Base-by-base conservation (phyloP, 1,140 invertebrate species). In the Pogonognathellus flavescens region DNA sequence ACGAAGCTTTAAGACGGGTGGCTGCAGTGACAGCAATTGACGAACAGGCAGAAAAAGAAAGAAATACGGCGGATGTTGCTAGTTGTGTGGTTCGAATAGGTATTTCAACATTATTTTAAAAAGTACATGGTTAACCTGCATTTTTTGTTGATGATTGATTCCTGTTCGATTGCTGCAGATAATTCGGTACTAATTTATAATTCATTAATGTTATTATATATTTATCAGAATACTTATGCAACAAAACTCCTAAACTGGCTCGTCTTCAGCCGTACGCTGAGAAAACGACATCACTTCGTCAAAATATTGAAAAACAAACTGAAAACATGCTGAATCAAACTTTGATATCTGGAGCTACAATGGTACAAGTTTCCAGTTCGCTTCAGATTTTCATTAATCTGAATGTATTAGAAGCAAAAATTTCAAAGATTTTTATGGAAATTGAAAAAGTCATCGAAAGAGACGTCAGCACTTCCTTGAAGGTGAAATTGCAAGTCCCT, bases 231-330 rank as follows among this genome's bases (percentile, higher is more conserved):
- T 83, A 60, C 41, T 80, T 88, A 5, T 88, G 88, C 41, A 55
- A 13, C 14, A 66, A 80, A 59, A 59, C 49, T 2, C 80, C 87
- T 2, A 84, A 85, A 50, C 57, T 88, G 20, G 18, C 83, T 13
- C 76, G 53, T 57, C 53, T 87, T 11, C 83, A 87, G 25, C 62
- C 76, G 9, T 85, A 82, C 80, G 20, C 72, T 2, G 88, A 89
- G 3, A 89, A 89, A 80, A 86, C 88, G 0, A 76, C 57, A 11
- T 88, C 87, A 8, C 72, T 89, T 18, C 53, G 85, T n/a, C 85
- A 86, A 57, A 88, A 87, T 80, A 89, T 89, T 80, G 87, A 88
- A 60, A 89, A 89, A 41, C 88, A 89, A 62, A 89, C 88, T 0
- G 88, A 89, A 66, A 89, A 88, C 55, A 89, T 89, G 82, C 22